These are phyloP conservation scores for Pararge aegeria DNA, from an alignment of 1,140 invertebrate species.

Conservation along the genomic window DNA sequence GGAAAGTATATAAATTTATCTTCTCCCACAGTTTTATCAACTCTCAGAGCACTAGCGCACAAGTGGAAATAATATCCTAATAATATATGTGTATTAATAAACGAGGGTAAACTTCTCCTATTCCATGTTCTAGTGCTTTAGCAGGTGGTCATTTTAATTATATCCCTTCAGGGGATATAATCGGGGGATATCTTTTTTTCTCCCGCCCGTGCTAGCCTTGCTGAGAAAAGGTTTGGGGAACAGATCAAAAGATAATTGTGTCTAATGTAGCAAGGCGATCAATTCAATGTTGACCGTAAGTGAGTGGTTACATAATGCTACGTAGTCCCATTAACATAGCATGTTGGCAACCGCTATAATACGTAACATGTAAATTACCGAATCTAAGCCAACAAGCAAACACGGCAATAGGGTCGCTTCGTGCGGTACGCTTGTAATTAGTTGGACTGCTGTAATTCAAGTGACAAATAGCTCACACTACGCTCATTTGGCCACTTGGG, in stretches of 20 bases:
- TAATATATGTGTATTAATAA: too few species aligned
- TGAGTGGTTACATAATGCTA: conserved; percentile 5
- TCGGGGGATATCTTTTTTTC: too few species aligned
- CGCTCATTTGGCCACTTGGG: background rate
- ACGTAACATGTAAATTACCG: conserved; percentile 12
- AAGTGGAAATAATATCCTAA: too few species aligned
- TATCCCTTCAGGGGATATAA: too few species aligned
- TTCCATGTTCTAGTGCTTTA: too few species aligned
- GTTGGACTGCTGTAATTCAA: conserved; percentile 3
- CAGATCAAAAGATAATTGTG: background rate
- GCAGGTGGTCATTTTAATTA: too few species aligned
- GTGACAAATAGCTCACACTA: conserved; percentile 1
- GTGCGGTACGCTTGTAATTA: conserved; percentile 1
- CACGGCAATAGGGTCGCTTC: conserved; percentile 5
- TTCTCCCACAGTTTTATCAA: too few species aligned
- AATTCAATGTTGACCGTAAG: background rate
- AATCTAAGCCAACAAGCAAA: conserved; percentile 11
- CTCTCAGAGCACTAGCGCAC: too few species aligned
- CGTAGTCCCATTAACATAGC: conserved; percentile 5
- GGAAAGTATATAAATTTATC: too few species aligned
- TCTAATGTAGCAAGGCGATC: background rate
- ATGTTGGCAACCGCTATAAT: conserved; percentile 10
- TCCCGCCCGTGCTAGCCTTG: too few species aligned
- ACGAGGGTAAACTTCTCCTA: too few species aligned
- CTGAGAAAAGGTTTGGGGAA: background rate